Evolutionary conservation across 2,888 invertebrate genomes (phyloP), one percentile per base, ranked within the genome.

Genomic region (Laothoe populi): DNA sequence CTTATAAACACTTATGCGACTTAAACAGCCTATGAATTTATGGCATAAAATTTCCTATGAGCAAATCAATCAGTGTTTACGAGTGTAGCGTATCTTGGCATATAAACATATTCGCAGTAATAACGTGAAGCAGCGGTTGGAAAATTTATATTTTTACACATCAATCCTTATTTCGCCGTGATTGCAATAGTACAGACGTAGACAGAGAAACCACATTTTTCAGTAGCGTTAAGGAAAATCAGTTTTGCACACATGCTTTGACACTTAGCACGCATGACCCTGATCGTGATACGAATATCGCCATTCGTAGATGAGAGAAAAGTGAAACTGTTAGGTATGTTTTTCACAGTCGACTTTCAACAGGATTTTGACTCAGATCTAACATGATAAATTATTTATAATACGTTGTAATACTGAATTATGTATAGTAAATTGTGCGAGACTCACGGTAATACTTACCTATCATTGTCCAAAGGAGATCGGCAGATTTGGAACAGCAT

Each of bases 201-300:
- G 42, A 60, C 40, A 26, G 40, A 53, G 40, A 62, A 23, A 58
- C 38, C 57, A 24, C 57, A 46, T 40, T 62, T 59, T 59, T 59
- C 59, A 63, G 48, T 59, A 40, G 35, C 21, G 58, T 46, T 62
- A 63, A 64, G 64, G 75, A 79, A 75, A 76, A 76, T 78, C 72
- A 74, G 73, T 75, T 77, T 72, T 66, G 70, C 75, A 77, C 74
- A 79, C 78, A 77, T 70, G 75, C 73, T 70, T 70, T 76, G 82
- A 77, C 81, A 78, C 81, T 81, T 78, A 79, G 81, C 90, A 90
- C 88, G 90, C 83, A 84, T 84, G 88, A 76, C 90, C 89, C 70
- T 83, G 75, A 87, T 92, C 92, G 92, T 92, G 92, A 84, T 81
- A 78, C 77, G 90, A 89, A 90, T 92, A 85, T 83, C 78, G 78